phyloP scores from a whole-genome alignment of 2,888 invertebrate species.

The Ashinkailepas kermadecensis region DNA sequence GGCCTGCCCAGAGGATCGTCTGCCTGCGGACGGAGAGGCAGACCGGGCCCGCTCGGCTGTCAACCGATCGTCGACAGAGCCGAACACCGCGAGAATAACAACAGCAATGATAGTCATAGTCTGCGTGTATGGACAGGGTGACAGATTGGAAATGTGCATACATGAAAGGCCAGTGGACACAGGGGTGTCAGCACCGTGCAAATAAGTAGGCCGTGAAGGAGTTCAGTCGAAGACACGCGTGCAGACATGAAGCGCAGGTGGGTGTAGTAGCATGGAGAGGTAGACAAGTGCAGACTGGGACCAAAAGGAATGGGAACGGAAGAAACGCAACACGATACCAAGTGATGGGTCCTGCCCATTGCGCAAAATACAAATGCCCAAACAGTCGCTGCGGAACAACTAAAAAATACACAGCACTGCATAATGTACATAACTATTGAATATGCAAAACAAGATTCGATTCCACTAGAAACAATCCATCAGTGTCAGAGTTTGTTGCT shows the following conservation, averaged over 20 bases:
- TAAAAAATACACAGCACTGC: constrained; percentile 12
- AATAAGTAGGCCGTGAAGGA: too few relatives aligned
- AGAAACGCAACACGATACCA: background rate
- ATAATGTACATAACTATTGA: constrained; percentile 3
- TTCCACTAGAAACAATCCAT: constrained; percentile 8
- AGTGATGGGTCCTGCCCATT: constrained; percentile 2
- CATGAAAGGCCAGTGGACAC: too few relatives aligned
- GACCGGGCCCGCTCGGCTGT: background rate
- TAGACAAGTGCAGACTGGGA: background rate
- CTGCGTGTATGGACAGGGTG: too few relatives aligned
- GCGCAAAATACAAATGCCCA: constrained; percentile 5
- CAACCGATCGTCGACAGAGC: background rate
- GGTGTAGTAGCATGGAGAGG: too few relatives aligned
- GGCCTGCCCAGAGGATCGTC: background rate
- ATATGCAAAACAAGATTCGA: constrained; percentile 20
- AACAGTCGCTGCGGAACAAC: background rate
- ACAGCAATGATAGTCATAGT: too few relatives aligned
- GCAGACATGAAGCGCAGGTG: background rate
- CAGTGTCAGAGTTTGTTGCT: background rate
- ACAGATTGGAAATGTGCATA: too few relatives aligned
- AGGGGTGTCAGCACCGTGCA: too few relatives aligned
- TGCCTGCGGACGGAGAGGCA: background rate
- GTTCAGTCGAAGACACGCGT: background rate
- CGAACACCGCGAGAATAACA: background rate
- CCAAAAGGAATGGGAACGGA: background rate